phyloP scores from a whole-genome alignment of 2,113 vertebrate species.

The Thunnus thynnus region DNA sequence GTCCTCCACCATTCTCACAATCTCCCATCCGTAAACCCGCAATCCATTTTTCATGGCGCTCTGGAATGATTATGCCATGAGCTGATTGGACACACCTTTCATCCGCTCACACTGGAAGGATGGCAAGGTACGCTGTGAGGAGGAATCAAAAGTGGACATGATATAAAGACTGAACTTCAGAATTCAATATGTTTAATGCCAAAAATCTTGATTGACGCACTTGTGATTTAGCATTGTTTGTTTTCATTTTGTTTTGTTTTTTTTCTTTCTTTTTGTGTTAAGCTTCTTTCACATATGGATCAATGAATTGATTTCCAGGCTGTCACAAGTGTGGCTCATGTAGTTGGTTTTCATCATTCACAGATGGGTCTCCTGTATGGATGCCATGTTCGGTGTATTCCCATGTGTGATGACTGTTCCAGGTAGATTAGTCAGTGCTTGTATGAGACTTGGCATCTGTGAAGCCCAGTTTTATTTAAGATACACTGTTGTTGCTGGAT shows the following conservation, averaged over 20 bases:
- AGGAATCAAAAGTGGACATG: slow-evolving; percentile 20
- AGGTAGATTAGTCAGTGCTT: slow-evolving; percentile 20
- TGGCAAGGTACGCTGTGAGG: slow-evolving; percentile 7
- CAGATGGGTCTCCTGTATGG: not conserved
- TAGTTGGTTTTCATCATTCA: slow-evolving; percentile 5
- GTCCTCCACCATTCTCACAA: slow-evolving; percentile 17
- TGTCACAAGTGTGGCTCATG: not conserved
- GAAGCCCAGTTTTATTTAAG: not conserved
- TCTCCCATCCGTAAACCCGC: slow-evolving; percentile 45
- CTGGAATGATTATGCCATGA: slow-evolving; percentile 54
- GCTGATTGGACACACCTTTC: slow-evolving; percentile 70
- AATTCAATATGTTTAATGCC: slow-evolving; percentile 13
- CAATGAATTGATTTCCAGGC: not conserved
- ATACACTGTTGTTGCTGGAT: slow-evolving; percentile 20
- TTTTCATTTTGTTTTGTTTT: not conserved
- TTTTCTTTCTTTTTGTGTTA: not conserved
- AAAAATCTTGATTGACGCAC: slow-evolving; percentile 22
- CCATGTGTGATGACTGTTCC: not conserved
- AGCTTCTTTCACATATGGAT: slow-evolving; percentile 5
- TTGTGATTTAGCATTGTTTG: not conserved
- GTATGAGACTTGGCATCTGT: not conserved
- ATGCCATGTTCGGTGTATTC: not conserved
- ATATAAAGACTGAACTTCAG: slow-evolving; percentile 29
- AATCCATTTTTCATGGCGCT: slow-evolving; percentile 76
- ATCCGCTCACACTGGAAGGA: slow-evolving; percentile 28